These are phyloP conservation scores for Gymnothorax javanicus DNA, from an alignment of 2,797 vertebrate genomes.

Conservation along the genomic window DNA sequence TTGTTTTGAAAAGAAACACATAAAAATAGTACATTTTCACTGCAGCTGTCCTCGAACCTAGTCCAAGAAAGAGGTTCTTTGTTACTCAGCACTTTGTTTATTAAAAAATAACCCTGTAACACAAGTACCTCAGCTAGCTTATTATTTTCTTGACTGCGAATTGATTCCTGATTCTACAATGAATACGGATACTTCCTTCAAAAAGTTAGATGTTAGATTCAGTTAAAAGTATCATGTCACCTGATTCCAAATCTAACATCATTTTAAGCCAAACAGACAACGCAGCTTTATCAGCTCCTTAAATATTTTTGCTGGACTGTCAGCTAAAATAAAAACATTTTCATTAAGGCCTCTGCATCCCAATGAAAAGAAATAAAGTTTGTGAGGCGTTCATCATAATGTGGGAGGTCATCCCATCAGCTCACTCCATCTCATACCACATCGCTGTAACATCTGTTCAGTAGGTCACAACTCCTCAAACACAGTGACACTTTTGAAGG, in stretches of 20 bases:
- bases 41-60: background rate
- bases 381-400: background rate
- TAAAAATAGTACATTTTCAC: too few species aligned
- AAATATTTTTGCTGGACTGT: background rate
- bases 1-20: too few species aligned
- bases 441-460: background rate
- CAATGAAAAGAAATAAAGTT: background rate
- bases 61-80: background rate
- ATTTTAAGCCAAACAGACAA: too few species aligned
- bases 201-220: too few species aligned
- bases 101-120: background rate
- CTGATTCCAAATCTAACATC: too few species aligned
- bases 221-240: too few species aligned
- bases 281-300: too few species aligned
- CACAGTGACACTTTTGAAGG: background rate
- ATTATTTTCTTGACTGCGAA: background rate
- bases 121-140: background rate
- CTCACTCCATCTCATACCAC: background rate
- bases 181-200: too few species aligned
- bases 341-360: background rate
- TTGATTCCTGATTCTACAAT: too few species aligned
- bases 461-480: background rate
- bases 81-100: background rate
- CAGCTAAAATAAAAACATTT: background rate
- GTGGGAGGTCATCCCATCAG: background rate